These are phyloP conservation scores for Corythoichthys haematopterus DNA, from an alignment of 2,113 vertebrate species.

Conservation along the genomic window DNA sequence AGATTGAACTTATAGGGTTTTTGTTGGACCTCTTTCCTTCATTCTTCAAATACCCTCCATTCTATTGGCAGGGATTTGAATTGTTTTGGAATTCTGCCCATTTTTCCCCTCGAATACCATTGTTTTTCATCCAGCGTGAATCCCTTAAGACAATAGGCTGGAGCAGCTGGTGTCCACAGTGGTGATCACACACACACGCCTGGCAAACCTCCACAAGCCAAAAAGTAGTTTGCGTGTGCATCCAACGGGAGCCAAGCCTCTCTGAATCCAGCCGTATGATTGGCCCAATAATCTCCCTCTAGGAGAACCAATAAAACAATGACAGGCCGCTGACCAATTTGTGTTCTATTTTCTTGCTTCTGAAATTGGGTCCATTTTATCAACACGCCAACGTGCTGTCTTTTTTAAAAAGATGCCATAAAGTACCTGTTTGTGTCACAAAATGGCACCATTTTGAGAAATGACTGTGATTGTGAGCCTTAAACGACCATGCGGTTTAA, in stretches of 20 bases:
- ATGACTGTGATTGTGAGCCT: neutral
- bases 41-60: neutral
- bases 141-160: neutral
- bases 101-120: neutral
- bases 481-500: neutral
- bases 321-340: neutral
- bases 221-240: neutral
- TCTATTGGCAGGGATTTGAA: neutral
- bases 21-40: neutral
- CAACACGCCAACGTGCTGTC: neutral
- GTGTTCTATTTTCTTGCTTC: neutral
- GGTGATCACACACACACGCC: neutral
- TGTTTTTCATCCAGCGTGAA: neutral
- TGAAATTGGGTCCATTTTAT: neutral
- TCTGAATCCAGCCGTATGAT: neutral
- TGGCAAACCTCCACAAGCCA: neutral
- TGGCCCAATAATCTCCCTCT: neutral
- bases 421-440: constrained; percentile 3
- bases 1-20: neutral
- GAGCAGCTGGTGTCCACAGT: neutral
- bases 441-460: neutral
- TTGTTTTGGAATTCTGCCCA: neutral
- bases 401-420: neutral
- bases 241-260: neutral
- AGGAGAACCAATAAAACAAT: neutral